Conservation (phyloP, 2,888 invertebrate genomes). For the Mesorhabditis spiculigera region DNA sequence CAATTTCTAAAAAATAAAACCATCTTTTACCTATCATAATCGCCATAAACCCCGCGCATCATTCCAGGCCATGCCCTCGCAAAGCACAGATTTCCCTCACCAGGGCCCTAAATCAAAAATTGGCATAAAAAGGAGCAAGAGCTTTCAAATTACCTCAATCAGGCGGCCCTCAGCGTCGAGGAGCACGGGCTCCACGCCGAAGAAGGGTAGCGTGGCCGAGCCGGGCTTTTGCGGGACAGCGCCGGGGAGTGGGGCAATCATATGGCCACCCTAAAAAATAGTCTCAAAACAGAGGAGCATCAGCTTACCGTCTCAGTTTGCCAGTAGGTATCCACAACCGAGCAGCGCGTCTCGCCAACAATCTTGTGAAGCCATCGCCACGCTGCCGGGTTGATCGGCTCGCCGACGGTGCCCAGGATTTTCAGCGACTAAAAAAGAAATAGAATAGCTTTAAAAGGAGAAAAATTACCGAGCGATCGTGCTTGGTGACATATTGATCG, state of each 20-base stretch:
- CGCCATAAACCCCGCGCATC: slow-evolving; percentile 87
- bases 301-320: slow-evolving; percentile 83
- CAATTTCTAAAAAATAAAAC: neutral
- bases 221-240: slow-evolving; percentile 96
- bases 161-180: slow-evolving; percentile 74
- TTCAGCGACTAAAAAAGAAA: slow-evolving; percentile 62
- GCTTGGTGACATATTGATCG: slow-evolving; percentile 76
- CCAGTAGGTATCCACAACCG: slow-evolving; percentile 98
- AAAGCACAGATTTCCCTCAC: slow-evolving; percentile 68
- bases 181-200: slow-evolving; percentile 84
- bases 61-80: slow-evolving; percentile 95
- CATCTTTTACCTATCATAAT: slow-evolving; percentile 69
- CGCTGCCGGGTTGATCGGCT: slow-evolving; percentile 90
- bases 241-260: slow-evolving; percentile 89
- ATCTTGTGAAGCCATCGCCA: slow-evolving; percentile 57
- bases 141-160: slow-evolving; percentile 21
- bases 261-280: slow-evolving; percentile 79
- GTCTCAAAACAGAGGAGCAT: neutral
- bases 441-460: too few species aligned
- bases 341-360: slow-evolving; percentile 64
- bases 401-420: slow-evolving; percentile 93
- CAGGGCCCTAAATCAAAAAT: slow-evolving; percentile 23
- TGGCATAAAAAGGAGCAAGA: neutral
- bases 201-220: slow-evolving; percentile 95
- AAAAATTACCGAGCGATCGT: slow-evolving; percentile 58